phyloP scores from a whole-genome alignment of 2,797 vertebrate genomes.

The Salmo trutta region DNA sequence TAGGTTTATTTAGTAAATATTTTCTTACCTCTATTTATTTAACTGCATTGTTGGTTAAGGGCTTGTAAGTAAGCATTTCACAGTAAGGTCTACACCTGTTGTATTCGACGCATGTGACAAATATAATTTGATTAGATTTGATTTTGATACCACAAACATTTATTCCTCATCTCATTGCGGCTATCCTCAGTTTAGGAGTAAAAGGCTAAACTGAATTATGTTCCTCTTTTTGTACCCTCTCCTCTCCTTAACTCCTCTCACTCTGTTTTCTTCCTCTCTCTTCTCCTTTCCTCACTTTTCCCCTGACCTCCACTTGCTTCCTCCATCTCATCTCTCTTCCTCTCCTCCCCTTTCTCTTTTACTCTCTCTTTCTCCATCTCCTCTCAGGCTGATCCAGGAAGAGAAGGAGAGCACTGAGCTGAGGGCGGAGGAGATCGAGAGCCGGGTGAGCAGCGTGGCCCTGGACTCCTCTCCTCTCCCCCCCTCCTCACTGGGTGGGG shows the following conservation, averaged over 20 bases:
- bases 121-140: too few relatives aligned
- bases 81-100: too few relatives aligned
- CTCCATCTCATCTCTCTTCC: background rate
- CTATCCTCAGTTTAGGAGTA: background rate
- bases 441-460: conserved; percentile 86
- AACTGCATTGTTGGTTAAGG: too few relatives aligned
- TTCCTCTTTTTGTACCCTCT: too few relatives aligned
- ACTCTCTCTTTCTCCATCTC: background rate
- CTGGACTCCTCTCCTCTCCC: conserved; percentile 76
- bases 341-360: background rate
- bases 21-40: too few relatives aligned
- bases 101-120: too few relatives aligned
- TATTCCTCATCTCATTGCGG: background rate
- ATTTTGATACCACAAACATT: background rate
- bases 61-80: too few relatives aligned
- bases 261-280: background rate
- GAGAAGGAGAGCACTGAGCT: conserved; percentile 92
- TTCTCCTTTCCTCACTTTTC: background rate
- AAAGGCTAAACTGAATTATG: too few relatives aligned
- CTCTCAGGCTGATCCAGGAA: conserved; percentile 86
- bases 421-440: conserved; percentile 90
- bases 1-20: too few relatives aligned
- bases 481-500: conserved; percentile 74
- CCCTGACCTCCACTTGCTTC: background rate
- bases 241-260: too few relatives aligned